Evolutionary conservation across 2,888 invertebrate species (phyloP).

Genomic region (Pantelozetes paolii): DNA sequence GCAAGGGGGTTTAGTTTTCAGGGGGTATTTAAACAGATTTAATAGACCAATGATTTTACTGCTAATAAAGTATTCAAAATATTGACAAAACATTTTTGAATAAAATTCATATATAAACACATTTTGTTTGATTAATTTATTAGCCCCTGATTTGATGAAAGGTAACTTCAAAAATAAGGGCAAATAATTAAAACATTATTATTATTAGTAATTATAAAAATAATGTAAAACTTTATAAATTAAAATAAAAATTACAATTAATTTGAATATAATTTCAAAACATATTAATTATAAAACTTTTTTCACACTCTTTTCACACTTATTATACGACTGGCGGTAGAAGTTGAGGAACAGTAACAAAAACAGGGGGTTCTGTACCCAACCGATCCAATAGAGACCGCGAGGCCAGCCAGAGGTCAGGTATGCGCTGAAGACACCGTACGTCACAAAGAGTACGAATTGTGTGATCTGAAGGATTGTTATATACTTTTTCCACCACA

Average conservation of each 20-base stretch:
- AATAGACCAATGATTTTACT: too few relatives aligned
- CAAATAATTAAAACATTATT: too few relatives aligned
- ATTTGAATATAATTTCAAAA: neutral
- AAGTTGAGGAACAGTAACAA: conserved; percentile 37
- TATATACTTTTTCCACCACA: conserved; percentile 39
- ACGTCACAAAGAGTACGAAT: conserved; percentile 23
- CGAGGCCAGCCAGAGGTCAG: conserved; percentile 32
- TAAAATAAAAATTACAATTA: neutral
- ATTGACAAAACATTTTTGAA: too few relatives aligned
- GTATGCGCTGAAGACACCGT: conserved; percentile 23
- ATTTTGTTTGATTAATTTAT: too few relatives aligned
- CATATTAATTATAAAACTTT: neutral
- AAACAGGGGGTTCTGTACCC: conserved; percentile 18
- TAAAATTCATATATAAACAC: too few relatives aligned
- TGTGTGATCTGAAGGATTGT: conserved; percentile 33
- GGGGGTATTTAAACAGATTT: too few relatives aligned
- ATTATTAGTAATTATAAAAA: too few relatives aligned
- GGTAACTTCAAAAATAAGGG: too few relatives aligned
- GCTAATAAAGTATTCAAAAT: too few relatives aligned
- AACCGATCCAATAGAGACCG: conserved; percentile 11
- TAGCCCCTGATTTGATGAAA: too few relatives aligned
- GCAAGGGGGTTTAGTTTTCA: too few relatives aligned
- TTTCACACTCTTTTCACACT: neutral
- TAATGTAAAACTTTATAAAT: too few relatives aligned
- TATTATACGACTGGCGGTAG: conserved; percentile 25